Conservation (phyloP, 1,140 invertebrate species). For the Ridgeia piscesae region DNA sequence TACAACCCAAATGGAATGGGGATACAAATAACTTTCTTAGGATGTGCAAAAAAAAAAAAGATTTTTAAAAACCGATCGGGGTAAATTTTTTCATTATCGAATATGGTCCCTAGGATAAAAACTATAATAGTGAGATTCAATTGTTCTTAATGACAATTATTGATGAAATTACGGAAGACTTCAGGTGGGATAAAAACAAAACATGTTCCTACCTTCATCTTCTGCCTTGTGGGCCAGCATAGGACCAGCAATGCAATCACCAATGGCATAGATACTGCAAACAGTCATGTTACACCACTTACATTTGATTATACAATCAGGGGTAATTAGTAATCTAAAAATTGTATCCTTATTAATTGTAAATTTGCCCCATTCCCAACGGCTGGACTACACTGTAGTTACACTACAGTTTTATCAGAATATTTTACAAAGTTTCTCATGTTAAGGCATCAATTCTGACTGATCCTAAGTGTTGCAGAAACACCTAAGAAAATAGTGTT, state of each 20-base stretch:
- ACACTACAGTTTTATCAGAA: not conserved
- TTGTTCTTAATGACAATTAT: not conserved
- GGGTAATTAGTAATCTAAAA: not conserved
- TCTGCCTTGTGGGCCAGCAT: slow-evolving; percentile 99
- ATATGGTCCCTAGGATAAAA: too few relatives aligned
- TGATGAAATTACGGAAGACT: not conserved
- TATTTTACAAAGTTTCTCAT: not conserved
- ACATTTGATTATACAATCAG: not conserved
- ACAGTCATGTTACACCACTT: slow-evolving; percentile 38
- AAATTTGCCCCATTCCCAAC: not conserved
- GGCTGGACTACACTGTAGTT: not conserved
- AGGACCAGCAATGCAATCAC: slow-evolving; percentile 97
- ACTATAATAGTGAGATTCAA: too few relatives aligned
- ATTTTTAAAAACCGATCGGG: too few relatives aligned
- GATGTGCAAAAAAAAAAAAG: too few relatives aligned
- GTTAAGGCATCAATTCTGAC: not conserved
- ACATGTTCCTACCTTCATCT: slow-evolving; percentile 82
- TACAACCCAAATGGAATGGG: too few relatives aligned
- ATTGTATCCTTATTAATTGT: not conserved
- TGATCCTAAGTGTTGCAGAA: too few relatives aligned
- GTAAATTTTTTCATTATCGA: too few relatives aligned
- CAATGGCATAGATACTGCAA: slow-evolving; percentile 93
- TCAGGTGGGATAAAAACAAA: not conserved
- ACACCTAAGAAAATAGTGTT: too few relatives aligned
- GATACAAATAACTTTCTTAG: too few relatives aligned